Evolutionary conservation across 2,888 invertebrate genomes (phyloP), one percentile per base, ranked within the genome.

Genomic region (Monopis laevigella): DNA sequence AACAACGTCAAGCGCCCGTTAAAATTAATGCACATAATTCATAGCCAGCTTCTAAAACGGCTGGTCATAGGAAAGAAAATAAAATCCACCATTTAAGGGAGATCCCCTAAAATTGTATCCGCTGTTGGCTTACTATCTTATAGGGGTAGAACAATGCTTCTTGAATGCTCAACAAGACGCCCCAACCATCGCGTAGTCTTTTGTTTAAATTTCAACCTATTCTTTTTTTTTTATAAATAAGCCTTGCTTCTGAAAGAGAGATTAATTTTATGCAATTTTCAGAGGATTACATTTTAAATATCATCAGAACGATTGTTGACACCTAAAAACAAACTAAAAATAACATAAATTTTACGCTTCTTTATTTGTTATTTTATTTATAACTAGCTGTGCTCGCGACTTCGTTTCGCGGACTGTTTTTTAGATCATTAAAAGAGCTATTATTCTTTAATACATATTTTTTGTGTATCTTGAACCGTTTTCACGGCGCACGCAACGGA

Each of bases 11-110:
- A 32, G 14, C 50, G 55, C 35, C 29, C 43, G 38, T 41, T 51
- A 55, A 58, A 63, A 62, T 62, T 49, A 55, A 74, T 74, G 75
- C 65, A 67, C 73, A 74, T 75, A 66, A 77, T 73, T 75, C 69
- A 74, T 71, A 57, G 54, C 48, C 53, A 51, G 48, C 50, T 47
- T 45, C 51, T 46, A 52, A 51, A 58, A 50, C 46, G 53, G 48
- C 52, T 53, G 51, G 53, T 46, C 51, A 53, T 46, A 51, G 46
- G 50, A 51, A 50, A 42, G 42, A 51, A 49, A 51, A 51, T 32
- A 51, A 50, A 40, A 40, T 11, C 10, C 11, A 36, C 5, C 17
- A 11, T 16, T 34, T 34, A 34, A 5, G 29, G 36, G 36, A 21
- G 36, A 36, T 36, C 36, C 21, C 36, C 36, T 11, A 11, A 36